A percentile compares a stretch with the other conserved stretches of the same genome.
Evolutionary conservation across 2,888 invertebrate species (phyloP).

Genomic region (Sicus ferrugineus): DNA sequence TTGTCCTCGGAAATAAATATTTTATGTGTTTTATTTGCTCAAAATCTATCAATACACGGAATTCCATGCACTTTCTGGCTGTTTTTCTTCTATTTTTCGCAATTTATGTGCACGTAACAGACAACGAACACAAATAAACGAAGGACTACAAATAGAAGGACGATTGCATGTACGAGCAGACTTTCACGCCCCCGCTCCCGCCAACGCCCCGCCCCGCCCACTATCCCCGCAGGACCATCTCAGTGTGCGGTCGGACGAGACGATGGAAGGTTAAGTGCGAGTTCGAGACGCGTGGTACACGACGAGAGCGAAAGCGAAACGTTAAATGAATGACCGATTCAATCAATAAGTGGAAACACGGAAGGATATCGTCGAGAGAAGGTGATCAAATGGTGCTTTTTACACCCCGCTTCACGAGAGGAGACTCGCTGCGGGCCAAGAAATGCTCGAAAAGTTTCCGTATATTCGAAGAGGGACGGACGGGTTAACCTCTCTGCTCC

Average conservation of each 20-base stretch:
- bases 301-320: constrained; percentile 28
- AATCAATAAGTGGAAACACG: constrained; percentile 35
- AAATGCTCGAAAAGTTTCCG: neutral
- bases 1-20: constrained; percentile 9
- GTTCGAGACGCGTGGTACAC: constrained; percentile 13
- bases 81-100: constrained; percentile 10
- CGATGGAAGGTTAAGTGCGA: neutral
- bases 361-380: neutral
- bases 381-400: neutral
- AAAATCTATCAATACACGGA: constrained; percentile 18
- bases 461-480: neutral
- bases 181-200: neutral
- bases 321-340: constrained; percentile 39
- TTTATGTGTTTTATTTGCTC: constrained; percentile 27
- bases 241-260: too few species aligned
- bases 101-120: constrained; percentile 39
- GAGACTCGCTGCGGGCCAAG: neutral
- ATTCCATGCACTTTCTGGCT: constrained; percentile 1
- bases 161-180: too few species aligned
- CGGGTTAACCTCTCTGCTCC: neutral
- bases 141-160: constrained; percentile 1
- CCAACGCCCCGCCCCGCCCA: neutral
- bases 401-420: neutral
- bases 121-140: constrained; percentile 22
- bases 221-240: too few species aligned